These are phyloP conservation scores for Murina feae DNA, from an alignment of 2,113 vertebrate species.

Conservation along the genomic window DNA sequence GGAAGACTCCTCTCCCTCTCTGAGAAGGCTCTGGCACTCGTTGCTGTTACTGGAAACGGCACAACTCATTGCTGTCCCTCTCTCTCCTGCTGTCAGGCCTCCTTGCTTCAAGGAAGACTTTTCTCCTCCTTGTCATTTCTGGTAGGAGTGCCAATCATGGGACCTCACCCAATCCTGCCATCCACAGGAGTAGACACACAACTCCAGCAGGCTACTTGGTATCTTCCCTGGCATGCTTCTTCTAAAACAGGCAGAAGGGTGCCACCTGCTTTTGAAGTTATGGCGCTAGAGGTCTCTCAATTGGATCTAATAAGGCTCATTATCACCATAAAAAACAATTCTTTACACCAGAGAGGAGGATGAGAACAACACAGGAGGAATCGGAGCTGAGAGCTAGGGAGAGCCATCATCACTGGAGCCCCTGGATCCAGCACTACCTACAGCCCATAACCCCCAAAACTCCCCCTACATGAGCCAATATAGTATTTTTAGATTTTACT, in stretches of 20 bases:
- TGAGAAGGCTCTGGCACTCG: not conserved
- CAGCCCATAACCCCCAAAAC: not conserved
- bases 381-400: not conserved
- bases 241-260: not conserved
- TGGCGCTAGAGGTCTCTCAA: not conserved
- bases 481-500: not conserved
- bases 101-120: not conserved
- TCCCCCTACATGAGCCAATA: not conserved
- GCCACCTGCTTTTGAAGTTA: not conserved
- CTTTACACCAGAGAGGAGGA: not conserved
- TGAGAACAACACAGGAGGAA: not conserved
- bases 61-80: not conserved
- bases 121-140: not conserved
- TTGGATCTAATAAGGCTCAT: not conserved
- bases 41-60: not conserved
- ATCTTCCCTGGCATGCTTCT: not conserved
- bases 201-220: not conserved
- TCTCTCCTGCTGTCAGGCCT: not conserved
- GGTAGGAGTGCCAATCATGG: not conserved
- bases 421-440: slow-evolving; percentile 7
- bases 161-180: not conserved
- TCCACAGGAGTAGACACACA: not conserved
- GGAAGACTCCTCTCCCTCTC: not conserved
- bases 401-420: not conserved
- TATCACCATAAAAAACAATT: not conserved